Percentiles rank a stretch among this genome's conserved stretches.
These are phyloP conservation scores for Neomorphus geoffroyi DNA, from an alignment of 2,797 vertebrate species.

Conservation along the genomic window DNA sequence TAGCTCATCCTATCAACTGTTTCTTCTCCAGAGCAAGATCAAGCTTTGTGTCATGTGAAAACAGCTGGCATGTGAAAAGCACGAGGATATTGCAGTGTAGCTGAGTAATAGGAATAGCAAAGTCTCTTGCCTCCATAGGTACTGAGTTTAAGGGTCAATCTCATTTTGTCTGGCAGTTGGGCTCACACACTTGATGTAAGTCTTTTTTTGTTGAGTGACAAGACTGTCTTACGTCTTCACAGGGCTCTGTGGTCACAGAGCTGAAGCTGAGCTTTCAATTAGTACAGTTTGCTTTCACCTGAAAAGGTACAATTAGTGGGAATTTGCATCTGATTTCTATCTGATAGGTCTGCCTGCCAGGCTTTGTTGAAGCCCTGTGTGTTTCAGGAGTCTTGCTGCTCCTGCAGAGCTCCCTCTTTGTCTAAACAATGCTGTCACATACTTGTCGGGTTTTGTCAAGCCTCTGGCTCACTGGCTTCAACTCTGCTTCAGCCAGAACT, in stretches of 20 bases:
- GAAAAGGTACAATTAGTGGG: neutral
- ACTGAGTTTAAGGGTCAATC: neutral
- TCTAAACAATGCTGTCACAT: neutral
- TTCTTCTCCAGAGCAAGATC: neutral
- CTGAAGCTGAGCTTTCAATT: neutral
- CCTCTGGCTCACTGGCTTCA: neutral
- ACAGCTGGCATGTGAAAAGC: neutral
- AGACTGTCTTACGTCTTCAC: neutral
- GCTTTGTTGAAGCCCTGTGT: neutral
- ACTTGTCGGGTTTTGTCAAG: neutral
- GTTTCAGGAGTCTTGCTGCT: neutral
- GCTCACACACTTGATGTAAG: neutral
- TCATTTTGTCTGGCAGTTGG: accelerated
- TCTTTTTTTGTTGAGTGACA: neutral
- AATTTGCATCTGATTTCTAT: neutral
- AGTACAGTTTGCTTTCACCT: neutral
- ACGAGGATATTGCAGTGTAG: neutral
- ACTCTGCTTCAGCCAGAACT: neutral
- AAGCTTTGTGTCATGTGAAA: neutral
- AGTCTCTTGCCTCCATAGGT: neutral
- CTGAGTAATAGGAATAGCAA: neutral
- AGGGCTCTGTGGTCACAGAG: neutral
- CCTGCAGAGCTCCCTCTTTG: neutral
- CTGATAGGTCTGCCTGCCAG: neutral
- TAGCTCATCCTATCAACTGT: neutral